Evolutionary conservation across 2,797 vertebrate genomes (phyloP), one percentile per base, ranked within the genome.

Genomic region (Otolemur crassicaudatus): DNA sequence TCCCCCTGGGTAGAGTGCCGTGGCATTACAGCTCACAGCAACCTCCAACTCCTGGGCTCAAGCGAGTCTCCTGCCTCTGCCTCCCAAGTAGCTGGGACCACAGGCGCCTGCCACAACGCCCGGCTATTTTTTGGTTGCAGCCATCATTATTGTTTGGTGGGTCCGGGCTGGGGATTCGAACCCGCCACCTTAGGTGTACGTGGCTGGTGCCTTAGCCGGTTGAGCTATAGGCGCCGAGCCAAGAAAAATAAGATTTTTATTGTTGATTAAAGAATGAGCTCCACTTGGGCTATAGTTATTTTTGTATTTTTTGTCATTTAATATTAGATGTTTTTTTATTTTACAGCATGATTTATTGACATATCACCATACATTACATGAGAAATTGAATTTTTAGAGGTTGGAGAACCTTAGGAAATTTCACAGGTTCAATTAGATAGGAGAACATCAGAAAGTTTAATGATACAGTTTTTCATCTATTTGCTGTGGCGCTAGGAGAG

Each of bases 281-380:
- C 43, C 31, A 60, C 13, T 87, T 95, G 16, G 20, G 13, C 63
- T 58, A 19, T 89, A 79, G 9, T 70, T 87, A 43, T 81, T 94
- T 79, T 73, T 53, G 89, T 88, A 22, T 12, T 46, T 84, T 95
- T 95, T 77, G 25, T 82, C 76, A 58, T 60, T 70, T 61, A 91
- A 85, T 91, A 81, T 56, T 87, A 87, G 94, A 25, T 91, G n/a
- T 40, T 40, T 40, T 40, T 98, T 98, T 98, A 98, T 98, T 98
- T 98, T 98, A 81, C 94, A 96, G 94, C 93, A 95, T 98, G 98
- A 98, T 98, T 98, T 98, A 98, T 98, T 98, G 98, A 97, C 0
- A 29, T 25, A 73, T 97, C 98, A 96, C 96, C 96, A 93, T 85
- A 94, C 81, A 93, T 98, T 98, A 98, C 90, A 97, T 97, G 95